phyloP scores from a whole-genome alignment of 1,140 invertebrate genomes.

The Danaus melanippus region DNA sequence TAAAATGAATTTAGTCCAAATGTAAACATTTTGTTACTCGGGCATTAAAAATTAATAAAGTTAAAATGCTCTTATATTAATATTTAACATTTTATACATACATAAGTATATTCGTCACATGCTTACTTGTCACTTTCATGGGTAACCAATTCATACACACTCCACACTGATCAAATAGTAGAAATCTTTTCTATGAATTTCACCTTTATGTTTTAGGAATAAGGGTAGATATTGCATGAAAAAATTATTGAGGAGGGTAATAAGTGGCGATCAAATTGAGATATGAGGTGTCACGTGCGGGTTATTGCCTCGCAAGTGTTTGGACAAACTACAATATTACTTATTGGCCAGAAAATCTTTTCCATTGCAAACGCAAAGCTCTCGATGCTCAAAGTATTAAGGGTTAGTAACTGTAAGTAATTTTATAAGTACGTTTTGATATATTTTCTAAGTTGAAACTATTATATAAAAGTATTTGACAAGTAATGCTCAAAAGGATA shows the following conservation, averaged over 20 bases:
- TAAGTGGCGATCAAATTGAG: slow-evolving; percentile 61
- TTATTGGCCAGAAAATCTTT: slow-evolving; percentile 17
- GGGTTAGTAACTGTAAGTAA: slow-evolving; percentile 1
- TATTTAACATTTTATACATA: not conserved
- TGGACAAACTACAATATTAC: slow-evolving; percentile 57
- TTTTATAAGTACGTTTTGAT: slow-evolving; percentile 1
- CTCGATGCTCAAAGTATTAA: too few relatives aligned
- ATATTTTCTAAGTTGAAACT: slow-evolving; percentile 1
- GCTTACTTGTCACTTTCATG: slow-evolving; percentile 40
- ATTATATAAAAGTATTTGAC: not conserved
- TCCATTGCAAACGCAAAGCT: not conserved
- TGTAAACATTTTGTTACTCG: too few relatives aligned
- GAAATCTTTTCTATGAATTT: slow-evolving; percentile 9
- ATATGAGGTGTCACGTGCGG: slow-evolving; percentile 55
- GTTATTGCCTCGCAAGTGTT: slow-evolving; percentile 63
- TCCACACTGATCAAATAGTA: slow-evolving; percentile 28
- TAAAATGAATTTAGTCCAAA: too few relatives aligned
- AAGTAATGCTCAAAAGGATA: too few relatives aligned
- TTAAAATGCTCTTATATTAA: too few relatives aligned
- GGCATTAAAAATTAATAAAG: too few relatives aligned
- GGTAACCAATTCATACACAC: slow-evolving; percentile 43
- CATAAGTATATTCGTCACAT: slow-evolving; percentile 2
- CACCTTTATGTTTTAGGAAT: slow-evolving; percentile 6
- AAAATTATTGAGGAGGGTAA: slow-evolving; percentile 31
- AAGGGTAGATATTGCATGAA: slow-evolving; percentile 15